phyloP scores from a whole-genome alignment of 64 coral and sea anemone species.

The Stichodactyla helianthus region DNA sequence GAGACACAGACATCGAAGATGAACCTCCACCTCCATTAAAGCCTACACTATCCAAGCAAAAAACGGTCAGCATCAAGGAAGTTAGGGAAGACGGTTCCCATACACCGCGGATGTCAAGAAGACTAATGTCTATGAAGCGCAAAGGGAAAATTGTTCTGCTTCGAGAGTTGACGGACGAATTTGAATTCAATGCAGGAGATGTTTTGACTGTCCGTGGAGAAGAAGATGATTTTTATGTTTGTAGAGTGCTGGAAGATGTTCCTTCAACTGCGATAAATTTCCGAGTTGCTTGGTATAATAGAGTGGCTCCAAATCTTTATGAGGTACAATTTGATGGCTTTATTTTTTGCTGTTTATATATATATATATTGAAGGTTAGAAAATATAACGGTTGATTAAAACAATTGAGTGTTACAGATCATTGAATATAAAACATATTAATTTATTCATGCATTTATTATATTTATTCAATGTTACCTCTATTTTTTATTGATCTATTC shows the following conservation, averaged over 20 bases:
- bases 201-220: constrained; percentile 86
- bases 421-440: not conserved
- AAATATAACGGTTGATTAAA: not conserved
- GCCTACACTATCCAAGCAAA: constrained; percentile 17
- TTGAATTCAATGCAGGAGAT: constrained; percentile 85
- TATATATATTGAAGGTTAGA: not conserved
- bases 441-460: not conserved
- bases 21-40: constrained; percentile 5
- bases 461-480: not conserved
- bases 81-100: not conserved
- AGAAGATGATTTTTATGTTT: constrained; percentile 87
- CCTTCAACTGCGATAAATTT: constrained; percentile 33
- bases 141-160: constrained; percentile 44
- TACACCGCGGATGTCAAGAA: constrained; percentile 52
- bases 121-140: constrained; percentile 79
- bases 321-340: constrained; percentile 36
- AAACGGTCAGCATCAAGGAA: constrained; percentile 2
- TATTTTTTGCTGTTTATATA: not conserved
- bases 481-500: not conserved
- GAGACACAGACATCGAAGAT: constrained; percentile 79
- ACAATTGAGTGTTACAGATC: not conserved
- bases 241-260: constrained; percentile 78
- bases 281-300: constrained; percentile 76
- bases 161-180: constrained; percentile 62
- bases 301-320: constrained; percentile 64